phyloP scores from a whole-genome alignment of 1,140 invertebrate species.

The Drosophila micromelanica region DNA sequence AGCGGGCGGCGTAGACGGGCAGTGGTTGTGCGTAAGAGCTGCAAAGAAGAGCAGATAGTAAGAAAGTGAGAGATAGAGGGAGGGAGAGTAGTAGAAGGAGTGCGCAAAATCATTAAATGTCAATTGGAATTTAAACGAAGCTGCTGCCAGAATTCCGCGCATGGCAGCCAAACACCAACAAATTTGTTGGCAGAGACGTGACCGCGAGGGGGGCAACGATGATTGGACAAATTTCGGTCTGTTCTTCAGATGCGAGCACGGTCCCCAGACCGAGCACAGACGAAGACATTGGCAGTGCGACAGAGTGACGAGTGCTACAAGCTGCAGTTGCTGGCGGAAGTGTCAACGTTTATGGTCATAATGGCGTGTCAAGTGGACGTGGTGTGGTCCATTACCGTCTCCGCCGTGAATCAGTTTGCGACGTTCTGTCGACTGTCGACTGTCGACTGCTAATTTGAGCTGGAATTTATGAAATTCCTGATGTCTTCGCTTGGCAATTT shows the following conservation, averaged over 20 bases:
- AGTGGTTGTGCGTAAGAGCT: conserved; percentile 66
- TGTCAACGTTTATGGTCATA: conserved; percentile 83
- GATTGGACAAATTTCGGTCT: conserved; percentile 76
- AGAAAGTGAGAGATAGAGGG: conserved; percentile 5
- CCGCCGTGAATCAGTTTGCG: conserved; percentile 24
- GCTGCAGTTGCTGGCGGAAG: conserved; percentile 58
- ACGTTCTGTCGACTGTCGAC: no score
- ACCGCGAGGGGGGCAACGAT: conserved; percentile 20
- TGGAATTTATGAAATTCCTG: conserved; percentile 76
- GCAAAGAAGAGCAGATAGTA: conserved; percentile 22
- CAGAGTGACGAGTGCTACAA: conserved; percentile 33
- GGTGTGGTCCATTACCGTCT: conserved; percentile 75
- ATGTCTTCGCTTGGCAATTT: conserved; percentile 60
- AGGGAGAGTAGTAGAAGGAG: conserved; percentile 2
- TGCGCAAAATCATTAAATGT: conserved; percentile 68
- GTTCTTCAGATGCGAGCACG: conserved; percentile 72
- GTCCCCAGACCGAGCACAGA: conserved; percentile 50
- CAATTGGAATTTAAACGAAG: conserved; percentile 83
- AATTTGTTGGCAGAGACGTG: conserved; percentile 62
- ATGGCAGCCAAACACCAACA: conserved; percentile 81
- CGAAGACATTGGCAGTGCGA: conserved; percentile 27
- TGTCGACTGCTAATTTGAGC: conserved; percentile 64
- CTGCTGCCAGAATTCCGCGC: conserved; percentile 79
- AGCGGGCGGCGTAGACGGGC: conserved; percentile 77
- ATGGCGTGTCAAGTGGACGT: conserved; percentile 69